Percentiles rank a stretch among this genome's conserved stretches.
These are phyloP conservation scores for Delphinus delphis DNA, from an alignment of 2,113 vertebrate genomes.

Conservation along the genomic window DNA sequence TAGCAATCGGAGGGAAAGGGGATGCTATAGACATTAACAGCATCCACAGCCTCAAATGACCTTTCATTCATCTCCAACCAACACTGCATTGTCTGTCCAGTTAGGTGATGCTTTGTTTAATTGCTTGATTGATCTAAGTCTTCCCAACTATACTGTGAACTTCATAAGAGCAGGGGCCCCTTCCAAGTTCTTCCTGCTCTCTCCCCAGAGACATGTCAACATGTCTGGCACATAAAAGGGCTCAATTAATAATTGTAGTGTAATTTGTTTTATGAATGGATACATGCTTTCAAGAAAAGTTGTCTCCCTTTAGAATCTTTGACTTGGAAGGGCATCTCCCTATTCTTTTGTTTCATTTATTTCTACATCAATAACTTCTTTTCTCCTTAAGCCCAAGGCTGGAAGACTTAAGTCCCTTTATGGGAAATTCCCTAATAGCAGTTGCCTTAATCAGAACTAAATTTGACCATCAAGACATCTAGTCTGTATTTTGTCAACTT, in stretches of 20 bases:
- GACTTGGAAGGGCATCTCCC: conserved; percentile 37
- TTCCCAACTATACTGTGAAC: background rate
- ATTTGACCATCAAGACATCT: background rate
- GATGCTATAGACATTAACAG: background rate
- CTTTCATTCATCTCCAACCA: background rate
- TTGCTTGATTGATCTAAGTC: background rate
- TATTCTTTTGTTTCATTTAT: conserved; percentile 48
- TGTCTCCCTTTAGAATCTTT: conserved; percentile 13
- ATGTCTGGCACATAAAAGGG: background rate
- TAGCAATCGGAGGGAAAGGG: background rate
- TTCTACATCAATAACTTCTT: conserved; percentile 46
- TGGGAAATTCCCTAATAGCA: conserved; percentile 45
- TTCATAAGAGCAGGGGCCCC: background rate
- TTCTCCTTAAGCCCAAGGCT: background rate
- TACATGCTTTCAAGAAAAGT: conserved; percentile 41
- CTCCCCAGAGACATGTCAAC: background rate
- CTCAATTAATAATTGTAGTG: conserved; percentile 30
- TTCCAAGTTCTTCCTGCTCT: background rate
- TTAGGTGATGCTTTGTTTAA: background rate
- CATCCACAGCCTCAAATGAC: background rate
- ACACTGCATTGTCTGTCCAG: background rate
- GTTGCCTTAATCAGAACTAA: conserved; percentile 20
- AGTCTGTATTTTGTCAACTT: background rate
- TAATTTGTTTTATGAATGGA: conserved; percentile 59
- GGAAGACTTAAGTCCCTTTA: background rate